These are phyloP conservation scores for Oryzias dopingdopingensis DNA, from an alignment of 2,797 vertebrate genomes.

Conservation along the genomic window DNA sequence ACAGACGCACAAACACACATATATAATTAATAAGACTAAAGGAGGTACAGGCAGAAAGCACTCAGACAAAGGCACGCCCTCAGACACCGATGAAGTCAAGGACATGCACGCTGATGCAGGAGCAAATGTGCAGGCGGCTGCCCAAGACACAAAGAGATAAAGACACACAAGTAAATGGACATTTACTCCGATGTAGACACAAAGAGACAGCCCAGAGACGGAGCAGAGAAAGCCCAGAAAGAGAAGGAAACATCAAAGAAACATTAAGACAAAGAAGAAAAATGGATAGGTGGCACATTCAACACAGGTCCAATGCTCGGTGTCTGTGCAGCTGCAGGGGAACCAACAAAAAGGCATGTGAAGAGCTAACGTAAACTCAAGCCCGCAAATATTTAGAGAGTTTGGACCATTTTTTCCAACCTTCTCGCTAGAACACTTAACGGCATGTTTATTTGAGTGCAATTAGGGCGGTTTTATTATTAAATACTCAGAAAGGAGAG, in stretches of 20 bases:
- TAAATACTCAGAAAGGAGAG: not conserved
- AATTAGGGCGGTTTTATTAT: not conserved
- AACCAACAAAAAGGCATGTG: too few species aligned
- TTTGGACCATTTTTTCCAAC: not conserved
- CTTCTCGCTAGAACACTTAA: not conserved
- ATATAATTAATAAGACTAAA: slow-evolving; percentile 46
- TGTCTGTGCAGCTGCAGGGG: slow-evolving; percentile 23
- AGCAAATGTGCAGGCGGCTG: slow-evolving; percentile 20
- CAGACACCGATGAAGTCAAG: slow-evolving; percentile 1
- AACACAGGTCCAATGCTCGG: not conserved
- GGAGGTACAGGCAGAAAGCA: slow-evolving; percentile 38
- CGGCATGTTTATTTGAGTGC: not conserved
- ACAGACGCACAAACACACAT: slow-evolving; percentile 13
- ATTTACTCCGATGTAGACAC: slow-evolving; percentile 41
- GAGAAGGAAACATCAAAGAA: slow-evolving; percentile 31
- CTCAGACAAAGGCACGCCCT: slow-evolving; percentile 38
- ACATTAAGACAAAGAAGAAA: slow-evolving; percentile 14
- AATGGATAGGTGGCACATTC: slow-evolving; percentile 31
- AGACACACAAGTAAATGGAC: slow-evolving; percentile 25
- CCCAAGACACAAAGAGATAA: slow-evolving; percentile 40
- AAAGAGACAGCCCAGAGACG: slow-evolving; percentile 47
- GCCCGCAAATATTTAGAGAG: too few species aligned
- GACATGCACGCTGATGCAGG: slow-evolving; percentile 5
- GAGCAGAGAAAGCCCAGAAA: slow-evolving; percentile 22
- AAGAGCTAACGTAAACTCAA: too few species aligned